Conservation (phyloP, 2,888 invertebrate species). For the Vannuccia rotundouncinata region DNA sequence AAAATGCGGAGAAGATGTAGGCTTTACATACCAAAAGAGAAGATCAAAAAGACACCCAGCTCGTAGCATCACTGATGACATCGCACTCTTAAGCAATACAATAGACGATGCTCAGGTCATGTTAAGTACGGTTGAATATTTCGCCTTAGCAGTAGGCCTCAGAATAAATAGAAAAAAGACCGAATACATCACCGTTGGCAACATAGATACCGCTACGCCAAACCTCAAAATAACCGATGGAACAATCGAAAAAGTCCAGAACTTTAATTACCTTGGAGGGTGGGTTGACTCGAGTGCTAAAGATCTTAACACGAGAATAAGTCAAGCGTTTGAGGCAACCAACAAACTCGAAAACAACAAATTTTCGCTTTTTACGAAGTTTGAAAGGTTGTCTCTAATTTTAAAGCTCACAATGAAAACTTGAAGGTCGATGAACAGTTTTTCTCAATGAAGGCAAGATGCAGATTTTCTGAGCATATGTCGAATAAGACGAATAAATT, state of each 20-base stretch:
- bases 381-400: not conserved
- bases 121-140: conserved; percentile 23
- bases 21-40: conserved; percentile 24
- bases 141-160: no score
- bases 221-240: conserved; percentile 19
- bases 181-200: not conserved
- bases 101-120: conserved; percentile 16
- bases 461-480: not conserved
- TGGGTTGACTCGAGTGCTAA: conserved; percentile 23
- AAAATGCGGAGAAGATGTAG: conserved; percentile 26
- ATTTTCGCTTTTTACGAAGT: not conserved
- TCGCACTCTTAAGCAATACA: conserved; percentile 28
- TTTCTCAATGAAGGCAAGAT: not conserved
- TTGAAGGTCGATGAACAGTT: not conserved
- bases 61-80: conserved; percentile 31
- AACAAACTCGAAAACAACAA: conserved; percentile 21
- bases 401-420: not conserved
- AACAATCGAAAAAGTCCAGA: conserved; percentile 19
- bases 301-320: conserved; percentile 26
- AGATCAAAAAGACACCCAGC: conserved; percentile 26
- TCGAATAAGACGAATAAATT: not conserved
- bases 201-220: conserved; percentile 24
- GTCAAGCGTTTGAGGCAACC: conserved; percentile 16
- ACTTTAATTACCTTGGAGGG: conserved; percentile 12
- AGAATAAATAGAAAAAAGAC: no score